Evolutionary conservation across 1,140 invertebrate species (phyloP).

Genomic region (Chrysomallon squamiferum): DNA sequence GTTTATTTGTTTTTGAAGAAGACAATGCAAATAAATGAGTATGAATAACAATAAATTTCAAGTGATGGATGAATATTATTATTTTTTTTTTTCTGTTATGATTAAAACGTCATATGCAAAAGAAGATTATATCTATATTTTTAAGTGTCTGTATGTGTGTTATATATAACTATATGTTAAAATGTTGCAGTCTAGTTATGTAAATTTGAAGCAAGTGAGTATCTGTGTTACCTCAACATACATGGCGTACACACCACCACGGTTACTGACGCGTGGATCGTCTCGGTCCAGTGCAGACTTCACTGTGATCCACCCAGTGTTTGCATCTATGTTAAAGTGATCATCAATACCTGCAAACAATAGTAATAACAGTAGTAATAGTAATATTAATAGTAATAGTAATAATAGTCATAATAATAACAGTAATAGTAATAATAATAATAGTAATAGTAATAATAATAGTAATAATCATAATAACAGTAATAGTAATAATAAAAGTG

Average conservation of each 20-base stretch:
- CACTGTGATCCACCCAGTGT: constrained; percentile 47
- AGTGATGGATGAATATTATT: too few species aligned
- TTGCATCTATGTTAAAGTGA: constrained; percentile 43
- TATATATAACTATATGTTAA: neutral
- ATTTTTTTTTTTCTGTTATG: too few species aligned
- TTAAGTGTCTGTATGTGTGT: too few species aligned
- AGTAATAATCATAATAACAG: too few species aligned
- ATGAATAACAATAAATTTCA: too few species aligned
- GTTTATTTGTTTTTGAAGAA: too few species aligned
- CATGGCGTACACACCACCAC: constrained; percentile 54
- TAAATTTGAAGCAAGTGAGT: too few species aligned
- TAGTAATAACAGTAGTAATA: neutral
- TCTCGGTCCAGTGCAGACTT: constrained; percentile 47
- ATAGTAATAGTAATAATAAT: neutral
- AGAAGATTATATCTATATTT: too few species aligned
- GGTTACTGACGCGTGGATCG: constrained; percentile 33
- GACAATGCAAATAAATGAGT: too few species aligned
- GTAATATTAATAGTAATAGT: constrained; percentile 4
- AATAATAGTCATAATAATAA: too few species aligned
- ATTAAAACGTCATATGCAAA: too few species aligned
- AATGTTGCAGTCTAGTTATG: neutral
- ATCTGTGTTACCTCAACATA: constrained; percentile 52
- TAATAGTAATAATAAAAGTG: too few species aligned
- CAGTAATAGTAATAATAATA: neutral
- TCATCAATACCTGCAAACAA: constrained; percentile 36